Base-by-base conservation (phyloP, 1,140 invertebrate species). In the Temnothorax nylanderi region DNA sequence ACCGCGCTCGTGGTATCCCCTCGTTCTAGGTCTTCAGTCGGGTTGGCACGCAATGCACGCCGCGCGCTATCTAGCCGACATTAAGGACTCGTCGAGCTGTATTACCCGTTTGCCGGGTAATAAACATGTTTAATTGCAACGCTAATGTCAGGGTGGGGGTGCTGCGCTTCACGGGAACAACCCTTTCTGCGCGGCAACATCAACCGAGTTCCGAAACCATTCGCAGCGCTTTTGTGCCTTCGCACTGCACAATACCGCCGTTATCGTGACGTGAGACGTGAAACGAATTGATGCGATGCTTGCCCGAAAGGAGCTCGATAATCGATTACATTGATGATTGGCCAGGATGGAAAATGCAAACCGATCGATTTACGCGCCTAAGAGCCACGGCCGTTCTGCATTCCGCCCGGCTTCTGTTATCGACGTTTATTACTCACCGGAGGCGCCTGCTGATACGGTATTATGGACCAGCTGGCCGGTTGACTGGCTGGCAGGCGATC, bases 91-190 rank as follows among this genome's bases (percentile, higher is more conserved):
- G 88, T 87, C 81, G 85, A 58, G 84, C 85, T 90, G 86, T 85
- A 92, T 92, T 92, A 89, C 87, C 2, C 37, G 77, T 75, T 86
- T 88, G 87, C 86, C 90, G 62, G 72, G 87, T 90, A 92, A 92
- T 93, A 93, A 93, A 93, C 91, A 92, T 91, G 87, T 92, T 92
- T 91, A 92, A 92, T 91, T 92, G 90, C 90, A 89, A 91, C 86
- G 85, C 89, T 91, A 91, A 91, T 91, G 90, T 88, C 64, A 21
- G 69, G 62, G 62, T 74, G 72, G 76, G 76, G 81, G 37, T 78
- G 56, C 41, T 56, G 41, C n/a, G 32, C 26, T 6, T n/a, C 64
- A n/a, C 64, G 37, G n/a, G 4, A 67, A 7, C 44, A 34, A 67
- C 72, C 81, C 80, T 78, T 87, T 77, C 88, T 21, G 11, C n/a